These are phyloP conservation scores for Fukomys damarensis DNA, from an alignment of 2,113 vertebrate genomes.

Conservation along the genomic window DNA sequence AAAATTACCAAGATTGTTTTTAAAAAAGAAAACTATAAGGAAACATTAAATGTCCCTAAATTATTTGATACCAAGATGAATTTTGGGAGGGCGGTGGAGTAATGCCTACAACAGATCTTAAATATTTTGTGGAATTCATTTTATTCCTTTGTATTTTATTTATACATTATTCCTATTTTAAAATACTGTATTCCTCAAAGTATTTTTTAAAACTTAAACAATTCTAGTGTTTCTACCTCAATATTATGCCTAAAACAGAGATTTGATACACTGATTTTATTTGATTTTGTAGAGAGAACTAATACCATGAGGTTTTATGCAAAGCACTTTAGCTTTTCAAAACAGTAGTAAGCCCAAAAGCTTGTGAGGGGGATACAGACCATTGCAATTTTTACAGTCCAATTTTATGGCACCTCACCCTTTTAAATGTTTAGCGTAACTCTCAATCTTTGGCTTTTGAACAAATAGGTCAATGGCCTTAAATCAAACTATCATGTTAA, in stretches of 20 bases:
- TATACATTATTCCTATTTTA: conserved; percentile 11
- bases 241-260: conserved; percentile 67
- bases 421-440: conserved; percentile 49
- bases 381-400: conserved; percentile 47
- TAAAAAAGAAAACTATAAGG: conserved; percentile 10
- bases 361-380: conserved; percentile 61
- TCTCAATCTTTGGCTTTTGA: conserved; percentile 75
- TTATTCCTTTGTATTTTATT: conserved; percentile 9
- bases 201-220: neutral
- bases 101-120: neutral
- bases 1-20: conserved; percentile 20
- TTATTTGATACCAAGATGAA: conserved; percentile 28
- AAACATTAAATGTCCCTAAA: conserved; percentile 14
- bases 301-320: conserved; percentile 66
- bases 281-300: conserved; percentile 76
- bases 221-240: conserved; percentile 33
- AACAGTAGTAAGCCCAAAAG: conserved; percentile 69
- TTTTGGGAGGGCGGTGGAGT: neutral
- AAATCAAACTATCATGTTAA: conserved; percentile 82
- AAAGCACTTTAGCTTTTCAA: conserved; percentile 66
- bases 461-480: conserved; percentile 68
- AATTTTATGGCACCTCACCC: conserved; percentile 72
- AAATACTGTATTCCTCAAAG: neutral
- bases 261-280: conserved; percentile 74
- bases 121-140: conserved; percentile 52